These are phyloP conservation scores for Cryptotis parvus DNA, from an alignment of 2,113 vertebrate species.

Conservation along the genomic window DNA sequence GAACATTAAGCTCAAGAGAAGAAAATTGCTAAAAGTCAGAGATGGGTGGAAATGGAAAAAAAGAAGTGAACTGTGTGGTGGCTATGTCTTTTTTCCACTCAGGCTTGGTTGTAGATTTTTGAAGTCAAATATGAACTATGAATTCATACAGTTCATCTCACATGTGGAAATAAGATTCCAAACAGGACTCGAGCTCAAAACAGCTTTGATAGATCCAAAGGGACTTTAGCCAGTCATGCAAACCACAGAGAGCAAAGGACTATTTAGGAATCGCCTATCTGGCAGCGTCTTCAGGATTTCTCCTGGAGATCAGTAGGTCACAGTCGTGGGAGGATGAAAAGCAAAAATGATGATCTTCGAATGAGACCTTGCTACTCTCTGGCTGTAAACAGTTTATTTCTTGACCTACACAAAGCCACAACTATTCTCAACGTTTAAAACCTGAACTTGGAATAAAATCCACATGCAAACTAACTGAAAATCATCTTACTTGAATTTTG, in stretches of 20 bases:
- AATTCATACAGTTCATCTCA: conserved; percentile 60
- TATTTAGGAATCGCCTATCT: conserved; percentile 43
- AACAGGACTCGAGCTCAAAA: conserved; percentile 45
- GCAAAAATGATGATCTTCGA: background rate
- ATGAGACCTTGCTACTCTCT: conserved; percentile 26
- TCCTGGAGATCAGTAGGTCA: conserved; percentile 39
- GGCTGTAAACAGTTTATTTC: conserved; percentile 73
- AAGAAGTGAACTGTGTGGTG: background rate
- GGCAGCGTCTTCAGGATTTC: background rate
- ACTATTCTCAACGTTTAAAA: conserved; percentile 66
- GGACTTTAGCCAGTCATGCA: conserved; percentile 60
- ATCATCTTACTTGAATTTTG: conserved; percentile 80
- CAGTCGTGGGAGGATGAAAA: background rate
- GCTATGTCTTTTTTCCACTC: conserved; percentile 13
- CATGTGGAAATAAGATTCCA: conserved; percentile 74
- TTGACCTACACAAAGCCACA: conserved; percentile 58
- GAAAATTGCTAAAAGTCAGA: conserved; percentile 58
- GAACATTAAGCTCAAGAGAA: conserved; percentile 64
- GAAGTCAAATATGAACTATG: conserved; percentile 68
- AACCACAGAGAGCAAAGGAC: conserved; percentile 27
- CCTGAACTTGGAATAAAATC: conserved; percentile 42
- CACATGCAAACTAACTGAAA: conserved; percentile 74
- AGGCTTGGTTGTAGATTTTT: conserved; percentile 58
- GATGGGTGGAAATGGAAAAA: conserved; percentile 36
- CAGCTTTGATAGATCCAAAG: conserved; percentile 69